phyloP scores from a whole-genome alignment of 2,797 vertebrate genomes.

The Eurystomus glaucurus region DNA sequence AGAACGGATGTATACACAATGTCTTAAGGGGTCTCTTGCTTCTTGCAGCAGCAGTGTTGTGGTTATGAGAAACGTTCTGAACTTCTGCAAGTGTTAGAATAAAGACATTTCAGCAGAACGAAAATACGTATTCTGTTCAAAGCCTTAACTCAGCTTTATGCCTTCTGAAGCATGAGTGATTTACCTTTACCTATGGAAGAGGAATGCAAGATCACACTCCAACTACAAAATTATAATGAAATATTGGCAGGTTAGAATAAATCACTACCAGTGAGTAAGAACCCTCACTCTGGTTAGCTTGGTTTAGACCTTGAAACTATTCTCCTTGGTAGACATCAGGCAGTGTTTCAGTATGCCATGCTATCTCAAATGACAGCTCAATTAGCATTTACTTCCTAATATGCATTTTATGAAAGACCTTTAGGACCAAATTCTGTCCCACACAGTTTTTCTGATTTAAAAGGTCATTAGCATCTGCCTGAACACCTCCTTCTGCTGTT shows the following conservation, averaged over 20 bases:
- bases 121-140: neutral
- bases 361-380: conserved; percentile 22
- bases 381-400: conserved; percentile 39
- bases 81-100: neutral
- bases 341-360: neutral
- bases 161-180: neutral
- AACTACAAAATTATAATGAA: neutral
- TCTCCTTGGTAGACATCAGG: neutral
- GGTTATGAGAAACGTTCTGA: neutral
- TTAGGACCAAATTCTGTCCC: conserved; percentile 22
- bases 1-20: rapidly evolving
- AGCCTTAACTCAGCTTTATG: neutral
- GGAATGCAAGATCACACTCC: neutral
- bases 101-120: neutral
- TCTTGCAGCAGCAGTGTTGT: neutral
- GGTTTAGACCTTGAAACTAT: neutral
- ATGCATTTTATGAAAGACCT: neutral
- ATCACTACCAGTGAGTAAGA: neutral
- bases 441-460: conserved; percentile 11
- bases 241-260: neutral
- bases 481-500: conserved; percentile 29
- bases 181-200: neutral
- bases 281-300: neutral
- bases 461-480: conserved; percentile 35
- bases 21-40: neutral